Conservation (phyloP, 2,888 invertebrate species). For the Lordiphosa fenestrarum region DNA sequence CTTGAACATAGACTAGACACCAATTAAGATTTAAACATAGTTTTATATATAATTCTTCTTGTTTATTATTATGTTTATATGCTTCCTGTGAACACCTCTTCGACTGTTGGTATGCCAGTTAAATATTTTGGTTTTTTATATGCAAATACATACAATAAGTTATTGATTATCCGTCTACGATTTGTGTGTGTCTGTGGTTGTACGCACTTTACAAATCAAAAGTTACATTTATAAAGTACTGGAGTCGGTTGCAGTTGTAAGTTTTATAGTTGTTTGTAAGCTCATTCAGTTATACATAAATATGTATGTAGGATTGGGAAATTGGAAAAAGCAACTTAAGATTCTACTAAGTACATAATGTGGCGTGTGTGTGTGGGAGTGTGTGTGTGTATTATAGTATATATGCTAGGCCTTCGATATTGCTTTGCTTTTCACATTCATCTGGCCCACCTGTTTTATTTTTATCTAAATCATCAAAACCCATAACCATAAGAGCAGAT, state of each 20-base stretch:
- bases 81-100: slow-evolving; percentile 59
- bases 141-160: slow-evolving; percentile 28
- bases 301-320: slow-evolving; percentile 16
- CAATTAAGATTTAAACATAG: slow-evolving; percentile 68
- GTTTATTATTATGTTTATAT: slow-evolving; percentile 36
- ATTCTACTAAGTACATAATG: slow-evolving; percentile 58
- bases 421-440: slow-evolving; percentile 40
- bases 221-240: slow-evolving; percentile 60
- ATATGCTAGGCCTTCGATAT: slow-evolving; percentile 47
- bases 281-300: slow-evolving; percentile 62
- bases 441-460: slow-evolving; percentile 4
- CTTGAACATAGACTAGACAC: slow-evolving; percentile 77
- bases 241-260: slow-evolving; percentile 32
- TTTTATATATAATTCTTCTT: slow-evolving; percentile 12
- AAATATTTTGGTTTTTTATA: slow-evolving; percentile 47
- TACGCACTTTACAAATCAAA: slow-evolving; percentile 56
- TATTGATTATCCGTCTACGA: slow-evolving; percentile 53
- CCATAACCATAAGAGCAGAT: slow-evolving; percentile 5
- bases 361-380: neutral
- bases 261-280: slow-evolving; percentile 55
- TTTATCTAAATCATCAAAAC: too few species aligned
- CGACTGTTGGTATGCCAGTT: slow-evolving; percentile 71
- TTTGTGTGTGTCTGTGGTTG: slow-evolving; percentile 46
- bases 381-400: too few species aligned
- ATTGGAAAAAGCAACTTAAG: slow-evolving; percentile 20